Evolutionary conservation across 2,888 invertebrate genomes (phyloP), one percentile per base, ranked within the genome.

Genomic region (Pachymerium ferrugineum): DNA sequence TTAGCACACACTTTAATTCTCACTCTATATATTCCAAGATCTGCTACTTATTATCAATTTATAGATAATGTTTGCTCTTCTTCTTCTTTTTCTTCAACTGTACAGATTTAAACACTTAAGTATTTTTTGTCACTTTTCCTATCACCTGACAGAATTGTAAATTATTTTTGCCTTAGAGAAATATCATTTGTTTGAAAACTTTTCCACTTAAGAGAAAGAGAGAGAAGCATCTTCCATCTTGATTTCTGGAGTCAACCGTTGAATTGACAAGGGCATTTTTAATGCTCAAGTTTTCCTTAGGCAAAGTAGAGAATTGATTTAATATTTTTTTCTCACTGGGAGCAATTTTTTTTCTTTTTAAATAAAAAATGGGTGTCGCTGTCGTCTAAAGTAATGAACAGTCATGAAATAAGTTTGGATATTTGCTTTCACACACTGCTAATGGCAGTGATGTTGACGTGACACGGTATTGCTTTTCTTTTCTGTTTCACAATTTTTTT

Each of bases 361-460:
- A 47, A n/a, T 3, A 47, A 47, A 10, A 38, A 38, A 16, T 47
- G 47, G 47, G 47, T n/a, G 47, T 47, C 22, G 1, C 47, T 47
- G 47, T 47, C 47, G 47, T 47, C 47, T 47, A 19, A 19, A 47
- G 47, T 47, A 47, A 47, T 47, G 47, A 47, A 47, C 47, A 47
- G 47, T 47, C 47, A 47, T 47, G 47, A 16, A 22, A 47, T 47
- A 47, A 47, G 47, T 47, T 47, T 47, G 47, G 47, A 47, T 47
- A 47, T 47, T 47, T 22, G 47, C 47, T 47, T 47, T 47, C 19
- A 47, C 19, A 5, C 19, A 47, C 22, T 47, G 47, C 47, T 47
- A 47, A 47, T 47, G 19, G 22, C 47, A 47, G 47, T 47, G 47
- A 47, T 22, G 22, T 47, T 47, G 47, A 47, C 22, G 47, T 47